phyloP scores from a whole-genome alignment of 2,888 invertebrate species.

The Drosophila subsilvestris region DNA sequence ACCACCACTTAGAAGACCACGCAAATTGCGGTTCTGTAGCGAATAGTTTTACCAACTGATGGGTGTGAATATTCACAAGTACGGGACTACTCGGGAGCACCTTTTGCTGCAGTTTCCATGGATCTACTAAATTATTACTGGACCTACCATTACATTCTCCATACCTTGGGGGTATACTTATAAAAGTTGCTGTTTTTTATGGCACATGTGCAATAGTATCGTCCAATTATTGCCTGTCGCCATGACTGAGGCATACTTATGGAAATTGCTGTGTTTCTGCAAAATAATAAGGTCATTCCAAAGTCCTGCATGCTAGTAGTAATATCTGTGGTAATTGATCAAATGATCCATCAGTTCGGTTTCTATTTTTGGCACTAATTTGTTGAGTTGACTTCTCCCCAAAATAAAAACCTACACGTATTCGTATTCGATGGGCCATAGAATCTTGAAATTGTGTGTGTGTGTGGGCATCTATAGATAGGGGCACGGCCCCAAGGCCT shows the following conservation, averaged over 20 bases:
- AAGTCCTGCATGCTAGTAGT: too few relatives aligned
- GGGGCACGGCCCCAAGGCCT: not conserved
- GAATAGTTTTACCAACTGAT: not conserved
- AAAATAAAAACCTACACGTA: not conserved
- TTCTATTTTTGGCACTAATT: too few relatives aligned
- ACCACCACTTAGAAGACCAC: slow-evolving; percentile 9
- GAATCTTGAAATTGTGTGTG: not conserved
- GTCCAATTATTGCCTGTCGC: not conserved
- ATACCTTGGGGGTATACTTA: not conserved
- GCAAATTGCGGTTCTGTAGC: slow-evolving; percentile 12
- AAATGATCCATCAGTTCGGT: too few relatives aligned
- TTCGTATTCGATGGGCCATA: not conserved
- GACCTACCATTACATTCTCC: not conserved
- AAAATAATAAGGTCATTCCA: not conserved
- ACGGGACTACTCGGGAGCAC: not conserved
- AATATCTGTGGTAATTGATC: too few relatives aligned
- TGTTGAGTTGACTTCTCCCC: not conserved
- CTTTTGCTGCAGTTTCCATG: not conserved
- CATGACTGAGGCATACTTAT: not conserved
- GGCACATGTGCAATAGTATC: not conserved
- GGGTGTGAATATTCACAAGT: slow-evolving; percentile 14
- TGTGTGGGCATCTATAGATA: not conserved
- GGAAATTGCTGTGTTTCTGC: not conserved
- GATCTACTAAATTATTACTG: slow-evolving; percentile 7
- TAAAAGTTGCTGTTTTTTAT: too few relatives aligned